Base-by-base conservation (phyloP, 2,797 vertebrate genomes). In the Gymnocypris eckloni region DNA sequence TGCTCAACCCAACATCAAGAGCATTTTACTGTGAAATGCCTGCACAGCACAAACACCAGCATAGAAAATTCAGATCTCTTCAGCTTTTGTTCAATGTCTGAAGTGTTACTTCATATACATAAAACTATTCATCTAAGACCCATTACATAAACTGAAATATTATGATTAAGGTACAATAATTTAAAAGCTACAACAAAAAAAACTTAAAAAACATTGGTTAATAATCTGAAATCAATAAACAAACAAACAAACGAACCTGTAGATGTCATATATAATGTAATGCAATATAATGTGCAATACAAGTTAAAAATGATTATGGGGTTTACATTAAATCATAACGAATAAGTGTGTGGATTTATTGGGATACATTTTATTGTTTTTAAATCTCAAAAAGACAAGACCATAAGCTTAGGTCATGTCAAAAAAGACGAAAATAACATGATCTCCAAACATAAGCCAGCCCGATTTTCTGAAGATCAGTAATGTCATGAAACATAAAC, bases 351-450 rank as follows among this genome's bases (percentile, higher is more conserved):
- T 78, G 22, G 2, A 59, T n/a, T 20, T n/a, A 56, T 67, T 16
- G 13, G 33, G 66, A 69, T 69, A 39, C 39, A 67, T 18, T 37
- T 20, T 1, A 15, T 22, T 56, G 6, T 45, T 22, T 43, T 50
- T 56, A 39, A 77, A 77, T 77, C 50, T 77, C 20, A 56, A 78
- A 41, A n/a, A 25, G 20, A 76, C 16, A 52, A 28, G 50, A 77
- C 1, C 4, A 41, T 41, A 25, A 11, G 1, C 43, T 78, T 59
- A 41, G 20, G 28, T 54, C 15, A 22, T 39, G 16, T 45, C 10
- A 61, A 83, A 43, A 59, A 28, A 11, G 1, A 18, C 4, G 4
- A 45, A 75, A 25, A 43, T 2, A 45, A 28, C 33, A 45, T 12
- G 16, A 48, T 56, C 52, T 59, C 33, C 52, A 73, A 61, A 28